Base-by-base conservation (phyloP, 2,888 invertebrate genomes). In the Lasioglossum marginatum region DNA sequence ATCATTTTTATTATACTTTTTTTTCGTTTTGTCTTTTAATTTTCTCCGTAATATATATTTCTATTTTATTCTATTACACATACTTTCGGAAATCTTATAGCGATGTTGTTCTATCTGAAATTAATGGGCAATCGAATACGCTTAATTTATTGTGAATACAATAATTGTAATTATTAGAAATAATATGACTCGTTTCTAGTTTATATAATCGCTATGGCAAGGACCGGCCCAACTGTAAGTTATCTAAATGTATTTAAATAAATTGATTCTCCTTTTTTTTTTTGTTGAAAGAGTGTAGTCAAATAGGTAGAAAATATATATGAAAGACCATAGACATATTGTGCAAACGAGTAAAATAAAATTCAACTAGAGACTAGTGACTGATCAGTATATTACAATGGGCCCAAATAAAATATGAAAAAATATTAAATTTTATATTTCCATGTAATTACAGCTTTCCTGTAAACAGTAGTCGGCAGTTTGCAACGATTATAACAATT, bases 121-220 rank as follows among this genome's bases (percentile, higher is more conserved):
- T 86, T 85, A 82, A 85, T 87, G 79, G 87, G 68, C 81, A 86
- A 85, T 84, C 81, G 84, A 91, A 79, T 89, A 90, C 80, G 82
- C 87, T 89, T 89, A 90, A 87, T 89, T 90, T 88, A 83, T 78
- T 86, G 77, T 71, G 83, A 83, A 87, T 84, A 82, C 66, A 84
- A 74, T 78, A 81, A 77, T 84, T 82, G 88, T 83, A 85, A 85
- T 88, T 82, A 86, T 79, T 71, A 76, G 66, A 90, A 87, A 77
- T 76, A 83, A 82, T 82, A 85, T 78, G 66, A 74, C 74, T 85
- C 48, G 48, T 84, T 73, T 80, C 34, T 88, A 83, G 72, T 88
- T 86, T 43, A 79, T 87, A 79, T 79, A 85, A 90, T 87, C 43
- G 81, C 86, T 90, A 89, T 92, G 93, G 91, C 93, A 92, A 93